A percentile compares a stretch with the other conserved stretches of the same genome.
These are phyloP conservation scores for Caradrina kadenii DNA, from an alignment of 2,888 invertebrate genomes.

Conservation along the genomic window DNA sequence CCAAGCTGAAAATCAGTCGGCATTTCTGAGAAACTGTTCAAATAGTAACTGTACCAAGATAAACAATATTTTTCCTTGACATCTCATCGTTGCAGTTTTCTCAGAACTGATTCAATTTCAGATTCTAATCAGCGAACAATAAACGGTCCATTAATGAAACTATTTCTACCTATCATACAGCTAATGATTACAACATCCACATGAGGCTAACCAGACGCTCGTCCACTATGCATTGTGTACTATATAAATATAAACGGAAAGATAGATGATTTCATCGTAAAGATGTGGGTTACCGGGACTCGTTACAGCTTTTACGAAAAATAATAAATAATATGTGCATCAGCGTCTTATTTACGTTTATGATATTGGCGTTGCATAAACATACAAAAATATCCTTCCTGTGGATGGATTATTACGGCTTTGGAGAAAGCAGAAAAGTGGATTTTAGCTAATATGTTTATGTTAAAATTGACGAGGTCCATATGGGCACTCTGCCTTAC, in stretches of 20 bases:
- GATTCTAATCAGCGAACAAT: conserved; percentile 43
- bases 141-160: conserved; percentile 47
- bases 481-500: conserved; percentile 23
- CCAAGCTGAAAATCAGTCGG: conserved; percentile 1
- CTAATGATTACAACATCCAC: conserved; percentile 57
- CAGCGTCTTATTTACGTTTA: conserved; percentile 37
- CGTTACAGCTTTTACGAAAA: conserved; percentile 58
- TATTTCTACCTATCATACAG: conserved; percentile 43
- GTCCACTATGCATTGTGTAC: conserved; percentile 39
- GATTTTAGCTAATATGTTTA: conserved; percentile 15
- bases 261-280: conserved; percentile 62
- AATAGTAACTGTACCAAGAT: neutral
- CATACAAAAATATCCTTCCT: conserved; percentile 38
- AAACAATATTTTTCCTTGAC: conserved; percentile 17
- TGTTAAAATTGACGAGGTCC: conserved; percentile 1
- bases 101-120: conserved; percentile 47
- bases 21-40: conserved; percentile 7
- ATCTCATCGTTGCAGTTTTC: conserved; percentile 23
- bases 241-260: conserved; percentile 32
- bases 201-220: conserved; percentile 57
- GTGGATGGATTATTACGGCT: conserved; percentile 26
- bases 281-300: conserved; percentile 64
- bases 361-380: conserved; percentile 41
- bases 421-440: conserved; percentile 26
- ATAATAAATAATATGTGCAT: conserved; percentile 60